Evolutionary conservation across 2,888 invertebrate genomes (phyloP).

Genomic region (Lumbricus terrestris): DNA sequence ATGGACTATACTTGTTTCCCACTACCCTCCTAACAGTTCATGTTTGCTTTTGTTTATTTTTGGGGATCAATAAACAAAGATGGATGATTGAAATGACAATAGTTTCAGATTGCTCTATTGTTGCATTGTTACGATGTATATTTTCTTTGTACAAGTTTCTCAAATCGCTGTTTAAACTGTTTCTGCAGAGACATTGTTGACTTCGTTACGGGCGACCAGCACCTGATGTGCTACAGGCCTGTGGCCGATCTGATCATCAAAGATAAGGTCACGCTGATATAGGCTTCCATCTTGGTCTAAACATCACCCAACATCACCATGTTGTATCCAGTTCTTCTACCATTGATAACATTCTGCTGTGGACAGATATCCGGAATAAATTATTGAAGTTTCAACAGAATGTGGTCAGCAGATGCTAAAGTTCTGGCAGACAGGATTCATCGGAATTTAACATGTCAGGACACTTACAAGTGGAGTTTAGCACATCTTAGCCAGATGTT

Average conservation of each 20-base stretch:
- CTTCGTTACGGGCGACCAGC: conserved; percentile 52
- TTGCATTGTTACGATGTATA: not conserved
- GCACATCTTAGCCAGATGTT: too few relatives aligned
- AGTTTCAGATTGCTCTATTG: too few relatives aligned
- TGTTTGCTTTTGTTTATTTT: too few relatives aligned
- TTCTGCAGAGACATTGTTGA: conserved; percentile 49
- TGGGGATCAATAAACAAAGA: too few relatives aligned
- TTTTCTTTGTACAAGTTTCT: not conserved
- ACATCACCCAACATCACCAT: not conserved
- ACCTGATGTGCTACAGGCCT: conserved; percentile 52
- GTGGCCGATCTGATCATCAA: conserved; percentile 45
- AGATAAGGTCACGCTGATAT: not conserved
- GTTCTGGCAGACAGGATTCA: too few relatives aligned
- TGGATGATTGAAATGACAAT: too few relatives aligned
- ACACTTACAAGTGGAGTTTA: too few relatives aligned
- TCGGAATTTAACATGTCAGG: too few relatives aligned
- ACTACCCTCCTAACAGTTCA: too few relatives aligned
- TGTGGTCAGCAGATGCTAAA: not conserved
- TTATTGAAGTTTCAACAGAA: not conserved
- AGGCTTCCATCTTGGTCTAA: not conserved
- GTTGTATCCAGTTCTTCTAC: not conserved
- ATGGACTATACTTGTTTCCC: too few relatives aligned
- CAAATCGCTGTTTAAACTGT: not conserved
- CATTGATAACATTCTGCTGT: not conserved
- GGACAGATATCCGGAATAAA: not conserved